Evolutionary conservation across 1,140 invertebrate genomes (phyloP).

Genomic region (Temnothorax nylanderi): DNA sequence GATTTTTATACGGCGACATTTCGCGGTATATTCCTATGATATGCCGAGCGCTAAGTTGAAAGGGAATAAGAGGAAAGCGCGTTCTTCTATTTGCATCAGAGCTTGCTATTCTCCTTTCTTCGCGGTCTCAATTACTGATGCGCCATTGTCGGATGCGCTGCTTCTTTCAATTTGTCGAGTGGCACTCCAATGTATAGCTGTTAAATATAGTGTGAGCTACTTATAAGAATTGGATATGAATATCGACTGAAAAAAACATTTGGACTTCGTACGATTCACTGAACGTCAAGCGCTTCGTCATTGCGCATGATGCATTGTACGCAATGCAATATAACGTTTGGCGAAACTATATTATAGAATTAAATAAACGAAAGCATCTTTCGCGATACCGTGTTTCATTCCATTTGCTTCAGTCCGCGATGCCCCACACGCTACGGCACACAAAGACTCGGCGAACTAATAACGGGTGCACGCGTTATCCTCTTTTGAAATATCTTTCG

Average conservation of each 20-base stretch:
- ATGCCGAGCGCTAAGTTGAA: slow-evolving; percentile 43
- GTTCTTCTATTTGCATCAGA: slow-evolving; percentile 60
- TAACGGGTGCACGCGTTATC: not conserved
- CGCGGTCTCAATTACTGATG: slow-evolving; percentile 55
- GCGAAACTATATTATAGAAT: not conserved
- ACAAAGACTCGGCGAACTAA: not conserved
- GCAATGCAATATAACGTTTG: not conserved
- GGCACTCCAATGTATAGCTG: not conserved
- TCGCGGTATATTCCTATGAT: slow-evolving; percentile 47
- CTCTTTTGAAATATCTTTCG: slow-evolving; percentile 19
- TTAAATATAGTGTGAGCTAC: slow-evolving; percentile 42
- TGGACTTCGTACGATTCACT: not conserved
- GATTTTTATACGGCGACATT: slow-evolving; percentile 56
- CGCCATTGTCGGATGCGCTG: slow-evolving; percentile 35
- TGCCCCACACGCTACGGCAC: not conserved
- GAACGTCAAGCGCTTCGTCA: not conserved
- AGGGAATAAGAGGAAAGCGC: slow-evolving; percentile 19
- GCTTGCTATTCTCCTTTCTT: slow-evolving; percentile 39
- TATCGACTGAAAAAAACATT: slow-evolving; percentile 6
- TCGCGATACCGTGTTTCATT: not conserved
- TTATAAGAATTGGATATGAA: slow-evolving; percentile 4
- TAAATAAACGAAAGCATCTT: not conserved
- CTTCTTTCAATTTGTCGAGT: slow-evolving; percentile 39
- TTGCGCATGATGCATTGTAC: not conserved
- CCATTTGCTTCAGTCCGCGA: not conserved